Percentiles rank a stretch among this genome's conserved stretches.
Evolutionary conservation across 2,797 vertebrate genomes (phyloP).

Genomic region (Microctenopoma lineatum): DNA sequence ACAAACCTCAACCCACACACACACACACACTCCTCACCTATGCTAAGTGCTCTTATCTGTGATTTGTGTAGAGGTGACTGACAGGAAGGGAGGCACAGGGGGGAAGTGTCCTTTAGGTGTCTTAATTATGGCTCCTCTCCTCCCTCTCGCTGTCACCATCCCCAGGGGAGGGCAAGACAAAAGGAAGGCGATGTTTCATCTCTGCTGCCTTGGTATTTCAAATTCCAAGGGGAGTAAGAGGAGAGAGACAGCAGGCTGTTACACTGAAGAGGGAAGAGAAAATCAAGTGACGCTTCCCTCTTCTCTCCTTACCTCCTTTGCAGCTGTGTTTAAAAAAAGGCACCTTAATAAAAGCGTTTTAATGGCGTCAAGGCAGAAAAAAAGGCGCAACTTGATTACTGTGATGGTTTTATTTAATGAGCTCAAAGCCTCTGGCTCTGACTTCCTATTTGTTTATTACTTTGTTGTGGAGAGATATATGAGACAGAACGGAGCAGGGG

Average conservation of each 20-base stretch:
- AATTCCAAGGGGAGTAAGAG: constrained; percentile 71
- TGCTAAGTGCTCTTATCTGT: constrained; percentile 67
- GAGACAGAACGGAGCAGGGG: constrained; percentile 64
- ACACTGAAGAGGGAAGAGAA: constrained; percentile 48
- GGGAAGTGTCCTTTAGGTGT: constrained; percentile 81
- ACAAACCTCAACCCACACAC: not conserved
- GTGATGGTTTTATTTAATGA: constrained; percentile 80
- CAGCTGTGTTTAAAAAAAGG: constrained; percentile 71
- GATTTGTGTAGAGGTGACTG: constrained; percentile 75
- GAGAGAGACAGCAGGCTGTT: constrained; percentile 60
- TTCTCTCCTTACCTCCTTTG: constrained; percentile 41
- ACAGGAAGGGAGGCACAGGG: constrained; percentile 67
- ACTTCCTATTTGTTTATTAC: constrained; percentile 69
- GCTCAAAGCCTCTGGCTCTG: constrained; percentile 74
- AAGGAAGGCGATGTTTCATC: constrained; percentile 79
- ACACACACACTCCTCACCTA: constrained; percentile 23
- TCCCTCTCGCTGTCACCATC: constrained; percentile 78
- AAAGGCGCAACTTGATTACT: constrained; percentile 74
- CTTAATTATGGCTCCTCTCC: constrained; percentile 80
- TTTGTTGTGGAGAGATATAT: constrained; percentile 71
- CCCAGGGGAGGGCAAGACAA: constrained; percentile 76
- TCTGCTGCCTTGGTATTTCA: constrained; percentile 78
- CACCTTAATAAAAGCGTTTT: constrained; percentile 70
- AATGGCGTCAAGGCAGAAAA: constrained; percentile 60
- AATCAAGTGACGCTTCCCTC: constrained; percentile 56